Evolutionary conservation across 2,113 vertebrate species (phyloP).

Genomic region (Ellobius talpinus): DNA sequence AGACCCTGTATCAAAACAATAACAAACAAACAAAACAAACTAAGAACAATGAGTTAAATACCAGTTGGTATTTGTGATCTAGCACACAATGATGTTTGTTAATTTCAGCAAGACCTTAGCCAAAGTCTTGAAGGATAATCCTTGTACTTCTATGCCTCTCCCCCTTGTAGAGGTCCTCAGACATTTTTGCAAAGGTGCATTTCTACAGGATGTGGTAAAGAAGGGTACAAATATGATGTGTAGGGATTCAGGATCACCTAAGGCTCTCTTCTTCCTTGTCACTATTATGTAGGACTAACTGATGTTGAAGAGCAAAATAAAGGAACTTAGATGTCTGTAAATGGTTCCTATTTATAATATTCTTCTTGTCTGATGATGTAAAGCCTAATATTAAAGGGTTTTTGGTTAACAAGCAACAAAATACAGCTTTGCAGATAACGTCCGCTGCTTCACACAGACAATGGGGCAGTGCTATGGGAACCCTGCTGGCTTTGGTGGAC

Average conservation of each 20-base stretch:
- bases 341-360: background rate
- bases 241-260: background rate
- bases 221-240: background rate
- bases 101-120: background rate
- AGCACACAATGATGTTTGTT: background rate
- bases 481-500: background rate
- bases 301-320: background rate
- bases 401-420: background rate
- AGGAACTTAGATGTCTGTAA: background rate
- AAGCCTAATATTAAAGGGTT: background rate
- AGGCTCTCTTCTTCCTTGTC: background rate
- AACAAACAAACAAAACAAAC: background rate
- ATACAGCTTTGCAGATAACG: background rate
- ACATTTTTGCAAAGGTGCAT: background rate
- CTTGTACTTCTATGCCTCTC: background rate
- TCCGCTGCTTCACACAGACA: background rate
- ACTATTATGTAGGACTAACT: background rate
- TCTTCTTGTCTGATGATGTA: background rate
- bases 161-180: background rate
- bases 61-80: background rate
- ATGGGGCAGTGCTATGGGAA: background rate
- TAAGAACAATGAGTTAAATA: background rate
- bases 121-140: background rate
- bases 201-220: background rate
- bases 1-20: background rate